Conservation (phyloP, 1,140 invertebrate species). For the Papilio helenus region DNA sequence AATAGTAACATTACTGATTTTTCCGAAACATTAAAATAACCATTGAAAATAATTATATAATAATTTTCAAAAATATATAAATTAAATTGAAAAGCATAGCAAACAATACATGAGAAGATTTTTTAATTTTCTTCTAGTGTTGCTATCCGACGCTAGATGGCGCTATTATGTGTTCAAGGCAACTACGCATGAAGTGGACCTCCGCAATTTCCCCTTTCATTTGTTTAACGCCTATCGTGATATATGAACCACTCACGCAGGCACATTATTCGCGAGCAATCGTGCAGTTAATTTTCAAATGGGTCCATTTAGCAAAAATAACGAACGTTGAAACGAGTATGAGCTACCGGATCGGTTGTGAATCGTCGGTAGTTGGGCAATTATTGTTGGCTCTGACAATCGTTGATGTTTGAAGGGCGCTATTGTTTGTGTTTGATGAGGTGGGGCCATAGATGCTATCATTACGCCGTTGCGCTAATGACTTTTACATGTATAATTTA, state of each 20-base stretch:
- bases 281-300: constrained; percentile 80
- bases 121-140: constrained; percentile 33
- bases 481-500: constrained; percentile 40
- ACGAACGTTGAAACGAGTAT: constrained; percentile 60
- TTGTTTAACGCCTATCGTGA: constrained; percentile 57
- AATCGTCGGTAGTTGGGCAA: constrained; percentile 59
- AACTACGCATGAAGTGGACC: not conserved
- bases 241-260: constrained; percentile 61
- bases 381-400: constrained; percentile 45
- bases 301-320: constrained; percentile 76
- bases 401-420: constrained; percentile 39
- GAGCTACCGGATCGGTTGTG: constrained; percentile 59
- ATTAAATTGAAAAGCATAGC: not conserved
- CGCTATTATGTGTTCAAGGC: constrained; percentile 42
- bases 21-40: not conserved
- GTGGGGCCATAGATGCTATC: constrained; percentile 49
- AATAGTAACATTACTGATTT: constrained; percentile 33
- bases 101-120: not conserved
- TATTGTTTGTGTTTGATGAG: constrained; percentile 47
- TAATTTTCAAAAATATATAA: no score
- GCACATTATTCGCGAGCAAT: constrained; percentile 75
- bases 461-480: constrained; percentile 42
- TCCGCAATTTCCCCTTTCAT: constrained; percentile 51
- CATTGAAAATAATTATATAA: not conserved
- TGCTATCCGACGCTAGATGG: constrained; percentile 60